These are phyloP conservation scores for Drosophila carrolli DNA, from an alignment of 1,140 invertebrate species.

Conservation along the genomic window DNA sequence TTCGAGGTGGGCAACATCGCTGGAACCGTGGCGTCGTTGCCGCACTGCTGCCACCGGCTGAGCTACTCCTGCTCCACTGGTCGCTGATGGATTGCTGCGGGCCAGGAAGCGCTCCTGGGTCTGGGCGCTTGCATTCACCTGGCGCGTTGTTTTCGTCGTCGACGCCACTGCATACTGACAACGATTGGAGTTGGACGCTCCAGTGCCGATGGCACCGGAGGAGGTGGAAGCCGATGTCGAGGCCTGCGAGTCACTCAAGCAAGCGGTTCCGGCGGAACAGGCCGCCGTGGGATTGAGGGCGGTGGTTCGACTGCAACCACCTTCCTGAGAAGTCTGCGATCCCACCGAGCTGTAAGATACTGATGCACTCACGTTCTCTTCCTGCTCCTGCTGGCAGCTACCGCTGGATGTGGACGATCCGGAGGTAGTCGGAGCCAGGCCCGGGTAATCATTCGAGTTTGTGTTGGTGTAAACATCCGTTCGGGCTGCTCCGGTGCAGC, in stretches of 20 bases:
- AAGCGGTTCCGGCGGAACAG: constrained; percentile 18
- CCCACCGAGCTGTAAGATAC: constrained; percentile 63
- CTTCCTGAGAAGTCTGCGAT: constrained; percentile 67
- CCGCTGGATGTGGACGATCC: constrained; percentile 15
- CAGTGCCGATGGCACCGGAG: constrained; percentile 20
- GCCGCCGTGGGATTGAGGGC: constrained; percentile 16
- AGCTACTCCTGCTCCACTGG: background rate
- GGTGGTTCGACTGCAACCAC: constrained; percentile 73
- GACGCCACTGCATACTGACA: constrained; percentile 66
- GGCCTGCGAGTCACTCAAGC: constrained; percentile 64
- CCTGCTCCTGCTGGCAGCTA: constrained; percentile 30
- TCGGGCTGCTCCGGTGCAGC: constrained; percentile 31
- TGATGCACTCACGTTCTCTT: constrained; percentile 20
- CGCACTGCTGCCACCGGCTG: background rate
- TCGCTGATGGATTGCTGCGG: constrained; percentile 35
- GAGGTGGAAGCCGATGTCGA: constrained; percentile 68
- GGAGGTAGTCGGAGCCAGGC: constrained; percentile 9
- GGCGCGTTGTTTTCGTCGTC: constrained; percentile 43
- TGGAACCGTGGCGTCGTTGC: constrained; percentile 43
- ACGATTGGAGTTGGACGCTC: constrained; percentile 51
- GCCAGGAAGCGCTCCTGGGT: constrained; percentile 71
- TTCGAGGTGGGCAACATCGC: constrained; percentile 59
- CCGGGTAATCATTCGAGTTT: constrained; percentile 73
- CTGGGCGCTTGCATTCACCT: constrained; percentile 78
- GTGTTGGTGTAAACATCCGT: constrained; percentile 77